Conservation (phyloP, 2,797 vertebrate genomes). For the Mastacembelus armatus region DNA sequence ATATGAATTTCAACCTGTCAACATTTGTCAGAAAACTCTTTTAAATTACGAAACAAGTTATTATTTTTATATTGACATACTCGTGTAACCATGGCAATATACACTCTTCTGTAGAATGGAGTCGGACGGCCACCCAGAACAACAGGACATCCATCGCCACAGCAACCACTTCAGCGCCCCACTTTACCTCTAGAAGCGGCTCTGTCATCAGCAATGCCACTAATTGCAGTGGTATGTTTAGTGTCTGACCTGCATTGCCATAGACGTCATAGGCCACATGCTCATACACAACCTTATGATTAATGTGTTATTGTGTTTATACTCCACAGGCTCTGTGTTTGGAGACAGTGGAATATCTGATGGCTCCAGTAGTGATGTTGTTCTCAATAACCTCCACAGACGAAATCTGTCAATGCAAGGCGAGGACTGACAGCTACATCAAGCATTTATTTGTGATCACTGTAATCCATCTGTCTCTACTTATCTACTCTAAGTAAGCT, state of each 20-base stretch:
- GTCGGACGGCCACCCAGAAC: constrained; percentile 89
- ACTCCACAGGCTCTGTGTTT: constrained; percentile 60
- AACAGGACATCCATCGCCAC: constrained; percentile 85
- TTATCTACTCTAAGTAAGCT: background rate
- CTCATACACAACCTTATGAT: fast-evolving
- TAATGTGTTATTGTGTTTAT: background rate
- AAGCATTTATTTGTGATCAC: background rate
- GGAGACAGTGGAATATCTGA: constrained; percentile 70
- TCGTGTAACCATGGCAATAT: background rate
- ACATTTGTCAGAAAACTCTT: no score
- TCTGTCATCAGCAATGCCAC: constrained; percentile 86
- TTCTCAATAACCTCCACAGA: constrained; percentile 73
- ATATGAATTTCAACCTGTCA: no score
- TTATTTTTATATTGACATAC: background rate
- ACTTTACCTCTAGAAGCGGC: constrained; percentile 83
- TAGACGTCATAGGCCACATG: fast-evolving
- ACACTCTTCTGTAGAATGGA: constrained; percentile 87
- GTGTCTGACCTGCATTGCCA: background rate
- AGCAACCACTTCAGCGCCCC: constrained; percentile 79
- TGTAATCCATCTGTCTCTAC: no score
- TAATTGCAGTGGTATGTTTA: constrained; percentile 73
- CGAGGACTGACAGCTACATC: background rate
- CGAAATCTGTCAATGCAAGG: constrained; percentile 13
- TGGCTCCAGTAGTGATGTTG: constrained; percentile 60
- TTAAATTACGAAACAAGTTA: background rate